Percentiles rank a stretch among this genome's conserved stretches.
phyloP scores from a whole-genome alignment of 2,888 invertebrate genomes.

The Leptinotarsa haldemani region DNA sequence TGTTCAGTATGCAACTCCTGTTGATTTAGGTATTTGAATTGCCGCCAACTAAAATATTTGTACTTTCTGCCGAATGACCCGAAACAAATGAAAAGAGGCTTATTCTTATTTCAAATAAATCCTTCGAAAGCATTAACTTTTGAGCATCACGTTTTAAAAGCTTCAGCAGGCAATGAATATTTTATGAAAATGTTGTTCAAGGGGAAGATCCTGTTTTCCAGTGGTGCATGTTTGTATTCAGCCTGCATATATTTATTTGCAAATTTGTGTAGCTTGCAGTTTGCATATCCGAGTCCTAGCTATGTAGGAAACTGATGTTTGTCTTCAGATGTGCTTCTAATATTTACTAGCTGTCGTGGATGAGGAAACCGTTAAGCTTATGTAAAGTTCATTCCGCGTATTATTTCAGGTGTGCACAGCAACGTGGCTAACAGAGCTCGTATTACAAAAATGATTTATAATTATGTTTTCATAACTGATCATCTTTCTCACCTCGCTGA shows the following conservation, averaged over 20 bases:
- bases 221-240: background rate
- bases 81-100: constrained; percentile 34
- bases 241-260: constrained; percentile 27
- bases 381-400: background rate
- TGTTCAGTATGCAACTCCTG: background rate
- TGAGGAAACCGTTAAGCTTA: background rate
- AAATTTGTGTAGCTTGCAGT: constrained; percentile 7
- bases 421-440: too few species aligned
- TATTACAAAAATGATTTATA: too few species aligned
- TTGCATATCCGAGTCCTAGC: background rate
- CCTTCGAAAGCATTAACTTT: constrained; percentile 35
- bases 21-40: constrained; percentile 9
- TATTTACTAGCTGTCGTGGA: background rate
- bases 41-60: constrained; percentile 8
- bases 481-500: too few species aligned
- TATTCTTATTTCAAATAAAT: constrained; percentile 36
- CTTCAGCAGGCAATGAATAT: constrained; percentile 38
- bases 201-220: constrained; percentile 23
- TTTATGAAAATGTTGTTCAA: constrained; percentile 34
- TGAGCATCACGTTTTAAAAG: constrained; percentile 30
- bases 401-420: background rate
- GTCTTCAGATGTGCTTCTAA: background rate
- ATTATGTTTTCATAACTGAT: too few species aligned
- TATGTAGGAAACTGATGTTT: background rate
- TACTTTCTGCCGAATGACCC: constrained; percentile 13